phyloP scores from a whole-genome alignment of 2,888 invertebrate genomes.

The Apodemia zela region DNA sequence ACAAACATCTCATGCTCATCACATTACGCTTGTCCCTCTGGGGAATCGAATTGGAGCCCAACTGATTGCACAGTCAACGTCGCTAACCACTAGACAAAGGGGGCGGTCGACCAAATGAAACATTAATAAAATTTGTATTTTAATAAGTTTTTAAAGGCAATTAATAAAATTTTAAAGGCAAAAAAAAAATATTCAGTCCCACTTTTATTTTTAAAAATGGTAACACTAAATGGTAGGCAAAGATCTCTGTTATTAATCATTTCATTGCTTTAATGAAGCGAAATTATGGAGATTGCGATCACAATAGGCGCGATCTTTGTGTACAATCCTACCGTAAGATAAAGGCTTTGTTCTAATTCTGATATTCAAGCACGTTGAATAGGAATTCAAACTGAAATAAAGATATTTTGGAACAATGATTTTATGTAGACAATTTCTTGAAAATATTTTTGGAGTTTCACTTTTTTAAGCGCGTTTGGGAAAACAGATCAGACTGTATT shows the following conservation, averaged over 20 bases:
- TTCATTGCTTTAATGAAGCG: constrained; percentile 73
- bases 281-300: constrained; percentile 74
- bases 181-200: neutral
- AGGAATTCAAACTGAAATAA: constrained; percentile 22
- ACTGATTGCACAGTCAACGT: too few species aligned
- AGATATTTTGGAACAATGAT: constrained; percentile 12
- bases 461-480: too few species aligned
- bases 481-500: too few species aligned
- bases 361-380: constrained; percentile 18
- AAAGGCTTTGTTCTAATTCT: constrained; percentile 45
- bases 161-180: too few species aligned
- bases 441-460: neutral
- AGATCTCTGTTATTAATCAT: constrained; percentile 77
- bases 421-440: neutral
- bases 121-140: too few species aligned
- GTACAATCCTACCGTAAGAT: constrained; percentile 42
- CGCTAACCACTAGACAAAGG: too few species aligned
- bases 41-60: too few species aligned
- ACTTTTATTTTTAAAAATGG: constrained; percentile 36
- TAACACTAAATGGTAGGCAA: constrained; percentile 42
- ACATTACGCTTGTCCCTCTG: too few species aligned
- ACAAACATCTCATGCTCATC: too few species aligned
- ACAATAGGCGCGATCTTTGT: constrained; percentile 66
- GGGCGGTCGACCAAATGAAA: too few species aligned
- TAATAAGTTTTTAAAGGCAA: too few species aligned